A percentile compares a stretch with the other conserved stretches of the same genome.
phyloP scores from a whole-genome alignment of 2,797 vertebrate genomes.

The Vultur gryphus region DNA sequence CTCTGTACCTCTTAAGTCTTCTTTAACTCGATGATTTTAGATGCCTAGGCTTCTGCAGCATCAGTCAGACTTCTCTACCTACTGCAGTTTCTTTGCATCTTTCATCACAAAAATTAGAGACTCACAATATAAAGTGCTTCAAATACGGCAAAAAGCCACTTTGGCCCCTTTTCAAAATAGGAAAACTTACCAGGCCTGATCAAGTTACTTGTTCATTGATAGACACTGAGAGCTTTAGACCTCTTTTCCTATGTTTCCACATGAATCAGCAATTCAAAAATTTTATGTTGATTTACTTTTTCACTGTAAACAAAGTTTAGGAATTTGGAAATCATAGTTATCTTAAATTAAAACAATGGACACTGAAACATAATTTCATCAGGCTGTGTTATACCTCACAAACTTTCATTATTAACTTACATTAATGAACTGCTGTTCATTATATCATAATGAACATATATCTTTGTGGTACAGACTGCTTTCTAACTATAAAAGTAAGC shows the following conservation, averaged over 20 bases:
- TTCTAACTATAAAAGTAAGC: not conserved
- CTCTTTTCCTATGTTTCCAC: not conserved
- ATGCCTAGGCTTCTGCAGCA: not conserved
- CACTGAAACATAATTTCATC: not conserved
- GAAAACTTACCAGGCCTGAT: not conserved
- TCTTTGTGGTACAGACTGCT: not conserved
- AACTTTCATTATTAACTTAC: not conserved
- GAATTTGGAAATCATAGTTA: not conserved
- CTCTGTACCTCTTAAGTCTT: conserved; percentile 7
- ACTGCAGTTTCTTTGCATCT: not conserved
- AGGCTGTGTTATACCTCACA: not conserved
- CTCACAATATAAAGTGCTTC: not conserved
- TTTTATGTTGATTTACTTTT: not conserved
- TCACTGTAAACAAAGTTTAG: not conserved
- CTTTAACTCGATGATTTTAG: conserved; percentile 29
- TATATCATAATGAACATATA: not conserved
- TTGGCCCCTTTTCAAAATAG: not conserved
- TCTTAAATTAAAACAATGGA: not conserved
- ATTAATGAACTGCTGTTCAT: not conserved
- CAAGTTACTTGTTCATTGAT: not conserved
- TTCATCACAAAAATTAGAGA: not conserved
- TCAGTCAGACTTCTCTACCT: not conserved
- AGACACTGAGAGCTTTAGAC: not conserved
- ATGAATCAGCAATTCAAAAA: not conserved
- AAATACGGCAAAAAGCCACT: not conserved